These are phyloP conservation scores for Gyps fulvus DNA, from an alignment of 2,113 vertebrate genomes.

Conservation along the genomic window DNA sequence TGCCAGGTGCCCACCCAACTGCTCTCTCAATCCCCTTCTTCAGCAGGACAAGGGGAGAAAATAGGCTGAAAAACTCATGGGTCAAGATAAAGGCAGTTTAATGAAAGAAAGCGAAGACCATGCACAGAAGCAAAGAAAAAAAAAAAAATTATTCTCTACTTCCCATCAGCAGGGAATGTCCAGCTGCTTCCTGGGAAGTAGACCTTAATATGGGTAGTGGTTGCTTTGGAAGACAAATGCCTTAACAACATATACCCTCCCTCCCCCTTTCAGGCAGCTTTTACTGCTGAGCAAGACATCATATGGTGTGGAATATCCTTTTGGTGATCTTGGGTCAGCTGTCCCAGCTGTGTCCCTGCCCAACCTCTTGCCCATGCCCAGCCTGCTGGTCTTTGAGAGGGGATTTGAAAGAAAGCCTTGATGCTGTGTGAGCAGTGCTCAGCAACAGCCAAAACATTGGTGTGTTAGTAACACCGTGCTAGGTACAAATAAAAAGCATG, in stretches of 20 bases:
- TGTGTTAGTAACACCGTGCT: background rate
- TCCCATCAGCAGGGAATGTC: background rate
- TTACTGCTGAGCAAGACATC: background rate
- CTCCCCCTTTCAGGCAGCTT: background rate
- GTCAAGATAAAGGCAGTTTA: background rate
- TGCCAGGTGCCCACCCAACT: background rate
- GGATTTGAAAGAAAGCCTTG: background rate
- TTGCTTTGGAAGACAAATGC: background rate
- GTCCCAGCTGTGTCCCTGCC: background rate
- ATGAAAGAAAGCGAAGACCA: background rate
- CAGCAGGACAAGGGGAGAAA: background rate
- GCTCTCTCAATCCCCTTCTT: background rate
- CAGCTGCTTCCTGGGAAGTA: background rate
- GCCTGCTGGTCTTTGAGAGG: background rate
- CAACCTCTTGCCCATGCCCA: background rate
- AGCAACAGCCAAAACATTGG: background rate
- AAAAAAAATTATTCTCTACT: background rate
- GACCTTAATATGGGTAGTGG: background rate
- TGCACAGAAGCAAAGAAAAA: background rate
- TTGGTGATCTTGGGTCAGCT: background rate
- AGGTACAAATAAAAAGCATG: background rate
- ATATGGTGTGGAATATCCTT: background rate
- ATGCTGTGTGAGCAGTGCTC: background rate
- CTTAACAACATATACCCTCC: rapidly evolving
- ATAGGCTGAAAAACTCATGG: background rate